These are phyloP conservation scores for Actenoides hombroni DNA, from an alignment of 2,113 vertebrate genomes.

Conservation along the genomic window DNA sequence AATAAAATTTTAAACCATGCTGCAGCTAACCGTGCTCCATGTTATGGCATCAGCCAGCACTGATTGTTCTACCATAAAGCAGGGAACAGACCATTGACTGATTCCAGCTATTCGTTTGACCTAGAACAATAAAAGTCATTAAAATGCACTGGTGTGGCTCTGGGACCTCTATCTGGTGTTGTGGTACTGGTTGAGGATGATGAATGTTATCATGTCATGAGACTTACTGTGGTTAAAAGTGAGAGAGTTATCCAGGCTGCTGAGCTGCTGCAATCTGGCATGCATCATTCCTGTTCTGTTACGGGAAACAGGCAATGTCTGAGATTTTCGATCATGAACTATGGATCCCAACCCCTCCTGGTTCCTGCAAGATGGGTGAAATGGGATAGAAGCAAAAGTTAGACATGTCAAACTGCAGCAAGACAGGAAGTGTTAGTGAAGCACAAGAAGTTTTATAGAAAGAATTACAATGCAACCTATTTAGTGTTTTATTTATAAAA, in stretches of 20 bases:
- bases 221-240: slow-evolving; percentile 99
- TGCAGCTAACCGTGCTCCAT: slow-evolving; percentile 55
- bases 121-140: slow-evolving; percentile 70
- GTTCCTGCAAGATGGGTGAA: slow-evolving; percentile 93
- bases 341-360: slow-evolving; percentile 96
- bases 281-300: slow-evolving; percentile 99
- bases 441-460: slow-evolving; percentile 51
- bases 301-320: slow-evolving; percentile 99
- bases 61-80: slow-evolving; percentile 3
- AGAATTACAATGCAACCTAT: slow-evolving; percentile 15
- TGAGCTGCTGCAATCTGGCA: slow-evolving; percentile 99
- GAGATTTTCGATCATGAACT: slow-evolving; percentile 98
- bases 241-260: slow-evolving; percentile 99
- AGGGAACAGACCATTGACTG: slow-evolving; percentile 1
- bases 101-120: slow-evolving; percentile 28
- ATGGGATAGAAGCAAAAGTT: slow-evolving; percentile 89
- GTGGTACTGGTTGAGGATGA: slow-evolving; percentile 66
- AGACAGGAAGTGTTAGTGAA: slow-evolving; percentile 80
- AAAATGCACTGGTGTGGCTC: slow-evolving; percentile 63
- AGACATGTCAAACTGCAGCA: slow-evolving; percentile 78
- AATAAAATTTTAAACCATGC: background rate
- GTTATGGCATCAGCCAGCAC: slow-evolving; percentile 55
- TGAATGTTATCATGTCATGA: slow-evolving; percentile 71
- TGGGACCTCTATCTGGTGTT: slow-evolving; percentile 69
- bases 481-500: slow-evolving; percentile 25